Conservation (phyloP, 2,888 invertebrate species). For the Beris chalybata region DNA sequence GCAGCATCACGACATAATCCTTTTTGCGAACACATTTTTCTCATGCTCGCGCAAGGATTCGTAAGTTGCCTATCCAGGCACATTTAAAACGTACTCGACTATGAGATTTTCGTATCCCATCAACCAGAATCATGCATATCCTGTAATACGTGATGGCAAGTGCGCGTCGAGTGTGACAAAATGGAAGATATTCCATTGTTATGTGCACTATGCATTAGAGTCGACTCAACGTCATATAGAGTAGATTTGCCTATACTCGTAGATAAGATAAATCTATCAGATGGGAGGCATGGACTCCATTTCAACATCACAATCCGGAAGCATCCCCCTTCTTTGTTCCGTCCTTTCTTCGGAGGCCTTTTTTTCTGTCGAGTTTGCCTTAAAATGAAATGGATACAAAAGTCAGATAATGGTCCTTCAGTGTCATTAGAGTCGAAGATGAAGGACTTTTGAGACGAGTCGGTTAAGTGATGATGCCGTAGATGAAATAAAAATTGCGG, state of each 20-base stretch:
- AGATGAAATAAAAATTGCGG: slow-evolving; percentile 19
- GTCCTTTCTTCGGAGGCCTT: slow-evolving; percentile 5
- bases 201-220: background rate
- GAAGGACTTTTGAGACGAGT: slow-evolving; percentile 25
- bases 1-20: slow-evolving; percentile 1
- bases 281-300: background rate
- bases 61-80: background rate
- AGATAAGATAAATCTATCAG: slow-evolving; percentile 23
- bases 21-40: slow-evolving; percentile 7
- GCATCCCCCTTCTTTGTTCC: slow-evolving; percentile 15
- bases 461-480: slow-evolving; percentile 21
- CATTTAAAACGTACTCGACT: too few species aligned
- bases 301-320: slow-evolving; percentile 17
- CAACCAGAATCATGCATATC: too few species aligned
- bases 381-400: slow-evolving; percentile 28
- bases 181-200: background rate
- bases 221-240: background rate
- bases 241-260: background rate
- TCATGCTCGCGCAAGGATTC: background rate
- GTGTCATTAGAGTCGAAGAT: slow-evolving; percentile 25
- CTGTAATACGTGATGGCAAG: background rate
- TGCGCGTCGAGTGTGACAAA: background rate
- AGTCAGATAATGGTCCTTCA: slow-evolving; percentile 30
- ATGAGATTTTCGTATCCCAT: too few species aligned
- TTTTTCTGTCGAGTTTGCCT: too few species aligned